Evolutionary conservation across 2,888 invertebrate genomes (phyloP), one percentile per base, ranked within the genome.

Genomic region (Hypsopygia costalis): DNA sequence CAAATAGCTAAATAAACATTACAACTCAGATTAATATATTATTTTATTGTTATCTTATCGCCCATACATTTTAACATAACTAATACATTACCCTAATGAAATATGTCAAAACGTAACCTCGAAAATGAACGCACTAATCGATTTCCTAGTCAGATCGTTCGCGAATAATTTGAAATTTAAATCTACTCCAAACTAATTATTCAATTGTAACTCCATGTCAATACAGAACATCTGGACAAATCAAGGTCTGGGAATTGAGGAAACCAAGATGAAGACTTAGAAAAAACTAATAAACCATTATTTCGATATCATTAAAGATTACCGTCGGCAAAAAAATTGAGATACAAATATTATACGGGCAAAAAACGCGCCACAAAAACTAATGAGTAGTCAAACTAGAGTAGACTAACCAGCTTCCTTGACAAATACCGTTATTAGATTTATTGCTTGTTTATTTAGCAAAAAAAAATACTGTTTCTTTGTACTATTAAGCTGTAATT

Each of bases 221-320:
- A 44, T 43, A 41, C 44, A 33, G 57, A 72, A 79, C 81, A 83
- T 81, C 81, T 83, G 81, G 81, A 62, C 69, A 51, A 71, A 69
- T 65, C 83, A 81, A 81, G 82, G 81, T 74, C 75, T 76, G 61
- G 65, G 66, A 71, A 81, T 74, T 72, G 74, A 79, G 82, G 81
- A 82, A 85, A 80, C 76, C 51, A 45, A 66, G 58, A 51, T 62
- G 44, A 57, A 67, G 62, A 59, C 58, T 46, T 45, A 62, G 58
- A 73, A 80, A 80, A 78, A 80, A 74, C 68, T 60, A 64, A 73
- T 69, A 71, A 66, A 64, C 65, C 60, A 75, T 72, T 67, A 75
- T 75, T 70, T 70, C 65, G 58, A 66, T 69, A 75, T 71, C 70
- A 79, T 79, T 81, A 79, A 71, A 74, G 69, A 74, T 72, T 66